Evolutionary conservation across 2,113 vertebrate genomes (phyloP).

Genomic region (Tauraco erythrolophus): DNA sequence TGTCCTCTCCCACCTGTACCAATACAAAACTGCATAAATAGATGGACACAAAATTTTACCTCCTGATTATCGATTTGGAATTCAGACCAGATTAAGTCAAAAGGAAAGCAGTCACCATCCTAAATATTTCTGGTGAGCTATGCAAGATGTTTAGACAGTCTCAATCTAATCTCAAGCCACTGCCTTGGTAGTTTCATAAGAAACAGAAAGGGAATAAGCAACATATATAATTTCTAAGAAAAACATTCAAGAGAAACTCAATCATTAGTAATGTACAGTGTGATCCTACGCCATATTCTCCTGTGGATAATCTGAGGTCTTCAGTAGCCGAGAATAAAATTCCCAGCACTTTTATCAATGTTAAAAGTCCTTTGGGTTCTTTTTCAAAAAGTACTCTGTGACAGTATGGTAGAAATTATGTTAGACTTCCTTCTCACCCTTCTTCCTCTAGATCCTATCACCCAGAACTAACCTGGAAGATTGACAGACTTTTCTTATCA

Average conservation of each 20-base stretch:
- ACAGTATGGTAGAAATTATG: background rate
- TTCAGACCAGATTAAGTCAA: background rate
- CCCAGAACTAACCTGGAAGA: background rate
- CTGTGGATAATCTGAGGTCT: background rate
- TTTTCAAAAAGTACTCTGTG: background rate
- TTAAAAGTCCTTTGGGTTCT: background rate
- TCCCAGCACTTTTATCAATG: background rate
- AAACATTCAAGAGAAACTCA: background rate
- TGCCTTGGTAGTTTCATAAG: background rate
- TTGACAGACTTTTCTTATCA: slow-evolving; percentile 8
- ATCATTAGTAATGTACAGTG: background rate
- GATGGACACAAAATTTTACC: background rate
- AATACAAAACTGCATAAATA: background rate
- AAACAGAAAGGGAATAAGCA: background rate
- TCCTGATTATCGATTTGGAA: background rate
- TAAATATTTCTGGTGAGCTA: background rate
- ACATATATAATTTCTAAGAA: background rate
- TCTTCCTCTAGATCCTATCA: slow-evolving; percentile 3
- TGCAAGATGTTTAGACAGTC: background rate
- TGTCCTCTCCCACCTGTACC: background rate
- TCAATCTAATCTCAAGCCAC: background rate
- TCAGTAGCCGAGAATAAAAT: background rate
- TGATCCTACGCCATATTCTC: background rate
- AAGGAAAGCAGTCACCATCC: background rate
- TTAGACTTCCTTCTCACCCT: background rate